Evolutionary conservation across 2,797 vertebrate genomes (phyloP).

Genomic region (Myiothlypis coronata): DNA sequence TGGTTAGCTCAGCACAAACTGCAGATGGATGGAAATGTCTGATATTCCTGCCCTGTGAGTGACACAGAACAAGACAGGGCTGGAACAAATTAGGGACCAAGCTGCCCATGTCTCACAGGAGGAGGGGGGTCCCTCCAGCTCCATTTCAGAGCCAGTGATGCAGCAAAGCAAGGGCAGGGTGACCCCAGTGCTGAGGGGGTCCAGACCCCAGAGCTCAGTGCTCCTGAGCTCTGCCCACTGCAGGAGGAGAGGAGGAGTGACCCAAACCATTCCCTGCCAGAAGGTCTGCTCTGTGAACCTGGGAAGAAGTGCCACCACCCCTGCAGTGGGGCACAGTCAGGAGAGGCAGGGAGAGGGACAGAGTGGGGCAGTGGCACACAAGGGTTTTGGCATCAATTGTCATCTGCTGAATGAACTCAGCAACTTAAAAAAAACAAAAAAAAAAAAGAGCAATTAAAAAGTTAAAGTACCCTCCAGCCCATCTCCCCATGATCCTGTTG

Average conservation of each 20-base stretch:
- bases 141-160: neutral
- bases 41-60: neutral
- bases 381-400: neutral
- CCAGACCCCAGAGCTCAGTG: too few relatives aligned
- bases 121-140: neutral
- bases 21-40: neutral
- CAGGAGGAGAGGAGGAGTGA: neutral
- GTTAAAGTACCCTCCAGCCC: neutral
- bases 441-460: neutral
- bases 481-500: neutral
- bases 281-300: neutral
- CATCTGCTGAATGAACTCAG: neutral
- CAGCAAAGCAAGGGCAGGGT: neutral
- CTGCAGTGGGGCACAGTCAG: accelerated
- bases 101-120: accelerated
- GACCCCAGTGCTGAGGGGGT: neutral
- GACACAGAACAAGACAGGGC: neutral
- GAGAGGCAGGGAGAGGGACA: neutral
- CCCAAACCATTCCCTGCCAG: neutral
- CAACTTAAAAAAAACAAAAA: neutral
- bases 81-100: neutral
- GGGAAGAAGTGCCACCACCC: neutral
- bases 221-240: neutral
- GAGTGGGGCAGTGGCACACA: neutral
- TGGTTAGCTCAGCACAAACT: neutral